A percentile compares a stretch with the other conserved stretches of the same genome.
Conservation (phyloP, 1,140 invertebrate genomes). For the Hestina assimilis region DNA sequence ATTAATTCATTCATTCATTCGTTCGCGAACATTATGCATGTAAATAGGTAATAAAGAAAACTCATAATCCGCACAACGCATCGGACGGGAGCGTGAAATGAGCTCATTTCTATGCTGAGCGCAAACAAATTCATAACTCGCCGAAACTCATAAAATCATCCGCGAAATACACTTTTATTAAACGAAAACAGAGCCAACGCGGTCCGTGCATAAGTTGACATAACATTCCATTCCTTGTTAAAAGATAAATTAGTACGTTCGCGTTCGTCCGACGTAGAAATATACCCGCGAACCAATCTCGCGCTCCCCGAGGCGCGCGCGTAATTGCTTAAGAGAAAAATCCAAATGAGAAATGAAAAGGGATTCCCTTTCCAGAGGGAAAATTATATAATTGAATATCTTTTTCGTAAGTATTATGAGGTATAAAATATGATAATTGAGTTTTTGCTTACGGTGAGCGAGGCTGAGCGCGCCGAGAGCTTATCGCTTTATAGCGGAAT, state of each 20-base stretch:
- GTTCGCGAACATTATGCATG: conserved; percentile 35
- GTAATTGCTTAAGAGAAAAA: conserved; percentile 79
- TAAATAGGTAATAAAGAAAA: conserved; percentile 56
- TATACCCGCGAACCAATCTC: conserved; percentile 63
- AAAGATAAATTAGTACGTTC: conserved; percentile 50
- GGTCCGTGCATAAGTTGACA: conserved; percentile 69
- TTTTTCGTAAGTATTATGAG: conserved; percentile 76
- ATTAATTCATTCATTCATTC: no score
- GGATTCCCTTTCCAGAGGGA: conserved; percentile 74
- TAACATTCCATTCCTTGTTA: conserved; percentile 68
- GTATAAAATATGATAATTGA: conserved; percentile 79
- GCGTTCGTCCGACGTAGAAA: conserved; percentile 44
- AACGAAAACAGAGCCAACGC: conserved; percentile 68
- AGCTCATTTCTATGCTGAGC: conserved; percentile 70
- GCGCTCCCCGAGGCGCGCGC: conserved; percentile 55
- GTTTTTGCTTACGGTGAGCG: conserved; percentile 66
- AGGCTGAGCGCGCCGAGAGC: conserved; percentile 35
- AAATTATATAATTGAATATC: conserved; percentile 79
- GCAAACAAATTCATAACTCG: conserved; percentile 66
- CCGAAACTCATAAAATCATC: conserved; percentile 69
- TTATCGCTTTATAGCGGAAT: conserved; percentile 31
- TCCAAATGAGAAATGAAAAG: conserved; percentile 79
- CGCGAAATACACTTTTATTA: conserved; percentile 70
- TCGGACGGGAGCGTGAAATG: conserved; percentile 49
- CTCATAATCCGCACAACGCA: conserved; percentile 43